Evolutionary conservation across 2,797 vertebrate species (phyloP), one percentile per base, ranked within the genome.

Genomic region (Trachops cirrhosus): DNA sequence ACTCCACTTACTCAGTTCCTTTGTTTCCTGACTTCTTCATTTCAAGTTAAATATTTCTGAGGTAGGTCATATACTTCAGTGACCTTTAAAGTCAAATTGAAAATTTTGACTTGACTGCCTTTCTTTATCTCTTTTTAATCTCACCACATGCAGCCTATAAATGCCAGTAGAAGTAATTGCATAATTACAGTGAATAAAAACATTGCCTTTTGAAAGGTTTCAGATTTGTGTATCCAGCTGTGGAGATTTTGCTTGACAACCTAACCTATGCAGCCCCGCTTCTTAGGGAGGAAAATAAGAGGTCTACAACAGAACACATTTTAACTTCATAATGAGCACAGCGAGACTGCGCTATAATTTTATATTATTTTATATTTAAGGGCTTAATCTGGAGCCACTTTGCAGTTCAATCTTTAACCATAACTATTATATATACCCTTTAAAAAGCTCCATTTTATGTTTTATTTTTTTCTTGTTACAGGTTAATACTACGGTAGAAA

Each of bases 131-230:
- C 82, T 83, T 95, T 96, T 95, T 95, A 79, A 74, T 93, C 52
- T 95, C 88, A 50, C 93, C 92, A 86, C 82, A 93, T 84, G 94
- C 41, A 93, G 82, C 68, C 88, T 94, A 88, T 97, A 97, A 97
- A 97, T 97, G 96, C 90, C 97, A 96, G 92, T 75, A 86, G 88
- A 97, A 97, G 97, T 97, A 97, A 97, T 97, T 96, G 95, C 85
- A 88, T 97, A 97, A 97, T 97, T 97, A 97, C 34, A 88, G 50
- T 71, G 91, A 97, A 92, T 96, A 95, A 94, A 97, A 97, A 95
- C 78, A 97, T 91, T 97, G 64, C 94, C 34, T 97, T 97, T 97
- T 95, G 88, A 96, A 96, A 95, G 94, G 54, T 92, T 97, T 96
- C 37, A 94, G 92, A 96, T 95, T 93, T 96, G 93, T 96, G 82